These are phyloP conservation scores for Schizothorax lantsangensis DNA, from an alignment of 2,797 vertebrate species.

Conservation along the genomic window DNA sequence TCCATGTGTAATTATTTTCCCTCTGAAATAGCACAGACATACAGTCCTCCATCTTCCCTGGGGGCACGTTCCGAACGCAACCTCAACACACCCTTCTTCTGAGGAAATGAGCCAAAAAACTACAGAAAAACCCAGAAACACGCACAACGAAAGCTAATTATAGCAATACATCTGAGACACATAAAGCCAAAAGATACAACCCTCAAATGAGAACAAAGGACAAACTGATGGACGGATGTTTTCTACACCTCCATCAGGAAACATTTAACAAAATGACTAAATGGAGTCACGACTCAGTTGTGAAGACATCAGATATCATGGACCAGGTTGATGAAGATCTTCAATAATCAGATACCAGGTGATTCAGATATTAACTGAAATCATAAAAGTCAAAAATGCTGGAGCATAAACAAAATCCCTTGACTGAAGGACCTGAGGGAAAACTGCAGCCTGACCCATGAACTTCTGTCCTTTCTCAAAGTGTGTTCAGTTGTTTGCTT, in stretches of 20 bases:
- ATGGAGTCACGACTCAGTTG: neutral
- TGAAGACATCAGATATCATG: neutral
- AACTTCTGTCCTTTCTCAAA: constrained; percentile 19
- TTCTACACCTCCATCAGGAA: neutral
- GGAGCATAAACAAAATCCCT: neutral
- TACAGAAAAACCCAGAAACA: constrained; percentile 9
- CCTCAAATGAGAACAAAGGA: neutral
- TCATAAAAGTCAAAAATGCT: neutral
- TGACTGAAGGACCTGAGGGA: neutral
- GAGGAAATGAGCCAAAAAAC: constrained; percentile 20
- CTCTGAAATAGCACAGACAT: constrained; percentile 53
- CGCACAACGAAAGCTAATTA: neutral
- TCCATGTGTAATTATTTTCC: constrained; percentile 44
- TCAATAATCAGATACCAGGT: neutral
- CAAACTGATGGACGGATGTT: neutral
- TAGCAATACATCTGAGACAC: neutral
- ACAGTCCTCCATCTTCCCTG: neutral
- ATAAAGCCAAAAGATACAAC: neutral
- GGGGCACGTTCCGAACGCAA: constrained; percentile 14
- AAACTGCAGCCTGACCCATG: constrained; percentile 8
- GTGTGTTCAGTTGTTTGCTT: neutral
- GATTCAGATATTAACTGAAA: neutral
- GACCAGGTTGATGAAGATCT: neutral
- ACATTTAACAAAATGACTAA: neutral
- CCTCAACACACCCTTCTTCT: constrained; percentile 17